These are phyloP conservation scores for Plecotus auritus DNA, from an alignment of 2,113 vertebrate species.

Conservation along the genomic window DNA sequence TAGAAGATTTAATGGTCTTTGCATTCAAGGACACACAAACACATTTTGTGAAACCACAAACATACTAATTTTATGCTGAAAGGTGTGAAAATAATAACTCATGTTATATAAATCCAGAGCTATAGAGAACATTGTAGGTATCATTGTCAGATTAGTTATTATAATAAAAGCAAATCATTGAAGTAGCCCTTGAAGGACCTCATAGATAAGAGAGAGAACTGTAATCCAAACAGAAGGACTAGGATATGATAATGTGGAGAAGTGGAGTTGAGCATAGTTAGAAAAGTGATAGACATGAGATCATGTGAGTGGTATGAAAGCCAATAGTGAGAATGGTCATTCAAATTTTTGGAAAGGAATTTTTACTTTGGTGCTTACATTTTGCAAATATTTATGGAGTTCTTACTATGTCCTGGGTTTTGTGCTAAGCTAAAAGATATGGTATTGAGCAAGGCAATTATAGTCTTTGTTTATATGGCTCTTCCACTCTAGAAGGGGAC, in stretches of 20 bases:
- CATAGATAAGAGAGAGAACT: background rate
- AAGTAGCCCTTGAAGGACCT: background rate
- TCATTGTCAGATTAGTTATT: background rate
- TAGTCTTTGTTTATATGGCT: background rate
- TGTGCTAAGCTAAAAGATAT: background rate
- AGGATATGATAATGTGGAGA: background rate
- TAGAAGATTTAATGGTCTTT: background rate
- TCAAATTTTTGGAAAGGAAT: background rate
- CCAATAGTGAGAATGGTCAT: background rate
- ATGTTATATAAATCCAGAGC: background rate
- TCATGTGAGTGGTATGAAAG: rapidly evolving
- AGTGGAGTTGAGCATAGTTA: background rate
- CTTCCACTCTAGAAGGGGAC: background rate
- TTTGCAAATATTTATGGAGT: background rate
- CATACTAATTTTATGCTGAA: background rate
- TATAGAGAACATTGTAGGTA: background rate
- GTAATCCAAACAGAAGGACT: background rate
- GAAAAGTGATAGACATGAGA: background rate
- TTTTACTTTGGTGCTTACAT: background rate
- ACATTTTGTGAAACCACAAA: background rate
- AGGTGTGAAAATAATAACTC: background rate
- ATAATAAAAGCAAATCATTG: background rate
- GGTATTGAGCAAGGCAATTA: background rate
- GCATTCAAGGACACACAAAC: background rate
- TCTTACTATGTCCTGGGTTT: background rate